These are phyloP conservation scores for Caretta caretta DNA, from an alignment of 2,113 vertebrate species.

Conservation along the genomic window DNA sequence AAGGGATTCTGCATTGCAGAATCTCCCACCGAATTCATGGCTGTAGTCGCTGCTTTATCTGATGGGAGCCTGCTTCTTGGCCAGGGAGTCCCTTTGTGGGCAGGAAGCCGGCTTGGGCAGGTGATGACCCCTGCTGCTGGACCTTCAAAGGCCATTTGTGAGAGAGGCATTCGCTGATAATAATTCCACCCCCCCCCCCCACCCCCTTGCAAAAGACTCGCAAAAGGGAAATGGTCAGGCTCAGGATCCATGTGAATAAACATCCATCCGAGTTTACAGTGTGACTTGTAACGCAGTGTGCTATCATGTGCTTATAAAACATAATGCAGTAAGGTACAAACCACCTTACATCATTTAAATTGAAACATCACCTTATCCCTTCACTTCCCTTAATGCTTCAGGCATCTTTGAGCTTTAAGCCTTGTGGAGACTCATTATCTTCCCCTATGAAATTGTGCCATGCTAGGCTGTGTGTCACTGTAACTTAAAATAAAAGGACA, in stretches of 20 bases:
- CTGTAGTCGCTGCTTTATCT: conserved; percentile 7
- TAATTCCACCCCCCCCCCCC: neutral
- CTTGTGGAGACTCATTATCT: neutral
- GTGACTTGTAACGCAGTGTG: neutral
- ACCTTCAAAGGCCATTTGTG: neutral
- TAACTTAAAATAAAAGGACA: conserved; percentile 18
- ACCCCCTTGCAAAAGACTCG: neutral
- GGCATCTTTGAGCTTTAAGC: neutral
- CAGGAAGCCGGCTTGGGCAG: conserved; percentile 30
- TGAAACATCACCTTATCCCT: conserved; percentile 47
- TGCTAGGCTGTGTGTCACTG: no score
- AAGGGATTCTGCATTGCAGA: conserved; percentile 74
- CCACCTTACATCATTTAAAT: conserved; percentile 65
- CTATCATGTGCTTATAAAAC: neutral
- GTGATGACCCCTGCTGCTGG: neutral
- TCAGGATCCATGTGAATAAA: neutral
- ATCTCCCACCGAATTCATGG: neutral
- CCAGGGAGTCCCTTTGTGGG: neutral
- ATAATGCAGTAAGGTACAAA: conserved; percentile 46
- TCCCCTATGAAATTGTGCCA: neutral
- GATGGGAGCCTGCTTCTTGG: neutral
- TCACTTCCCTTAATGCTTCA: neutral
- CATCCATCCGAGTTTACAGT: neutral
- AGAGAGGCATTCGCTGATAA: neutral
- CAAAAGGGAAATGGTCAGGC: neutral